Conservation (phyloP, 2,888 invertebrate species). For the Aphidoletes aphidimyza region DNA sequence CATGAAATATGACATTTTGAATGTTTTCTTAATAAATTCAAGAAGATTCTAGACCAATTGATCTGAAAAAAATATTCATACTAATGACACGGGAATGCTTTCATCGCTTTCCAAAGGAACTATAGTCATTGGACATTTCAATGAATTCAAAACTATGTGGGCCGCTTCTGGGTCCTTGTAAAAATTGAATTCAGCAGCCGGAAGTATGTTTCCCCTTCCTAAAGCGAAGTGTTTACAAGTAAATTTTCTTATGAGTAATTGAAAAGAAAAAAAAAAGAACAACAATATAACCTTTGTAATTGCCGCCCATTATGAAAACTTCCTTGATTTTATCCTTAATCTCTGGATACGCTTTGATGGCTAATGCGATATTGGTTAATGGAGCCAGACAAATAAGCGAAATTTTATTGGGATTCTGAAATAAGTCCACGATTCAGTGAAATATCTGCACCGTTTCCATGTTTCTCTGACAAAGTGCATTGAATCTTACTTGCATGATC, state of each 20-base stretch:
- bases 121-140: slow-evolving; percentile 70
- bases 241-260: not conserved
- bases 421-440: not conserved
- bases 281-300: slow-evolving; percentile 73
- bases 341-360: slow-evolving; percentile 74
- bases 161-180: slow-evolving; percentile 81
- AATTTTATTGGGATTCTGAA: slow-evolving; percentile 68
- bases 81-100: slow-evolving; percentile 61
- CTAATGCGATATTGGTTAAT: slow-evolving; percentile 82
- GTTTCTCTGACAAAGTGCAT: not conserved
- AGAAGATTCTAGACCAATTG: too few species aligned
- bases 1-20: too few species aligned
- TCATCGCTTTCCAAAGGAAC: slow-evolving; percentile 76
- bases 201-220: slow-evolving; percentile 72
- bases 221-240: not conserved
- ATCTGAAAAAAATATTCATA: too few species aligned
- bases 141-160: slow-evolving; percentile 73
- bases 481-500: slow-evolving; percentile 68
- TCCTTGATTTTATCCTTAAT: slow-evolving; percentile 74
- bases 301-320: slow-evolving; percentile 83
- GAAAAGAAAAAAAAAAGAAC: too few species aligned
- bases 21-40: too few species aligned
- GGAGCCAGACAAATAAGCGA: slow-evolving; percentile 77
- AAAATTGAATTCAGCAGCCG: slow-evolving; percentile 82
- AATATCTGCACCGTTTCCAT: not conserved